Evolutionary conservation across 2,888 invertebrate genomes (phyloP).

Genomic region (Sesamia inferens): DNA sequence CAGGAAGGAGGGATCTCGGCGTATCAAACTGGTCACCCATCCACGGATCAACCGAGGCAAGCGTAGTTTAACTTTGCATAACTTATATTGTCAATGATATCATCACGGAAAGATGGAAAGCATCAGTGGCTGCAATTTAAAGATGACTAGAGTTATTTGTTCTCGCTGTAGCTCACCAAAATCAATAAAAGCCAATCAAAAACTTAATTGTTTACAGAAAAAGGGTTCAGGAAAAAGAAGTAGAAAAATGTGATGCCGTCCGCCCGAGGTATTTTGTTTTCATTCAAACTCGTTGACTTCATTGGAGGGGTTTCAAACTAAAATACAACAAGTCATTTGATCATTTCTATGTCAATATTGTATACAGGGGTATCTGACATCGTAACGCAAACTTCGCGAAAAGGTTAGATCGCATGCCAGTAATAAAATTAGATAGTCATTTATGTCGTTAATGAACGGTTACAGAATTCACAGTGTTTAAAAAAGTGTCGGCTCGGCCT

Average conservation of each 20-base stretch:
- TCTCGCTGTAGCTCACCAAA: conserved; percentile 12
- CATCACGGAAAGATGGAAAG: background rate
- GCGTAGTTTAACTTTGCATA: background rate
- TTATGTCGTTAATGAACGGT: too few relatives aligned
- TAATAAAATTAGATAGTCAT: too few relatives aligned
- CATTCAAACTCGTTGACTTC: background rate
- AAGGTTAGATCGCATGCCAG: too few relatives aligned
- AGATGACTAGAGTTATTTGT: conserved; percentile 11
- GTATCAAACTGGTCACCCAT: too few relatives aligned
- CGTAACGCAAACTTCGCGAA: too few relatives aligned
- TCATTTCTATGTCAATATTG: background rate
- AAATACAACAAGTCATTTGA: background rate
- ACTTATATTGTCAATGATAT: background rate
- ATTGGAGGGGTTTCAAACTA: background rate
- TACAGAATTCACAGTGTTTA: too few relatives aligned
- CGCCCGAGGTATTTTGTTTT: background rate
- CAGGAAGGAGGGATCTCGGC: too few relatives aligned
- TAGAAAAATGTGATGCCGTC: background rate
- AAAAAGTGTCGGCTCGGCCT: too few relatives aligned
- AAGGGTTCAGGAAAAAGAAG: background rate
- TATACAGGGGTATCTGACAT: too few relatives aligned
- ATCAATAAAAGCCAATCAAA: conserved; percentile 42
- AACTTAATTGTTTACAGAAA: conserved; percentile 12
- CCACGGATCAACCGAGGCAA: too few relatives aligned
- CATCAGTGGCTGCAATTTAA: background rate